Conservation (phyloP, 2,888 invertebrate species). For the Dascillus cervinus region DNA sequence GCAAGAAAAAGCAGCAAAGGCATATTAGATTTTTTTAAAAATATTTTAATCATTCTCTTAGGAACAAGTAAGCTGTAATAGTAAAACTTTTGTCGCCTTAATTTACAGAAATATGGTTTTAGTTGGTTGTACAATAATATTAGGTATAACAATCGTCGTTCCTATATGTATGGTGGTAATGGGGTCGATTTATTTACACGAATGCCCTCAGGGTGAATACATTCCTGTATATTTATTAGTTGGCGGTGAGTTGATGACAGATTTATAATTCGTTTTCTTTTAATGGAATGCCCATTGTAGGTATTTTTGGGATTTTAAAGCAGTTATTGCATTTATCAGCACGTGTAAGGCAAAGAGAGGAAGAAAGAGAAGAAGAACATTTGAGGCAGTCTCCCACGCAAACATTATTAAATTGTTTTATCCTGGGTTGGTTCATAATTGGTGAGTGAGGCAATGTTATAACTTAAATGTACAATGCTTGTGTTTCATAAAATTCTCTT, state of each 20-base stretch:
- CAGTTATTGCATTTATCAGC: conserved; percentile 52
- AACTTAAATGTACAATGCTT: neutral
- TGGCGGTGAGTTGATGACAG: conserved; percentile 45
- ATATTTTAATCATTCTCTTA: conserved; percentile 50
- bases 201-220: conserved; percentile 58
- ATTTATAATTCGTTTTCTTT: conserved; percentile 2
- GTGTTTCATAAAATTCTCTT: neutral
- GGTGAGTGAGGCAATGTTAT: conserved; percentile 40
- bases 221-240: conserved; percentile 63
- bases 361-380: conserved; percentile 48
- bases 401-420: conserved; percentile 53
- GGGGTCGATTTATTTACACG: conserved; percentile 54
- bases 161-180: conserved; percentile 63
- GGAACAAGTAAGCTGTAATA: conserved; percentile 52
- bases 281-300: conserved; percentile 28
- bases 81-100: conserved; percentile 2
- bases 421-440: conserved; percentile 62
- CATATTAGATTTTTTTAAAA: conserved; percentile 53
- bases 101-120: conserved; percentile 24
- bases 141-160: conserved; percentile 55
- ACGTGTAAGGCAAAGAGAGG: conserved; percentile 46
- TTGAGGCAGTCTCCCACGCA: conserved; percentile 49
- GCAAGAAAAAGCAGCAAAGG: conserved; percentile 54
- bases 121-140: conserved; percentile 59
- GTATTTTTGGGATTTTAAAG: conserved; percentile 56